These are phyloP conservation scores for Datnioides undecimradiatus DNA, from an alignment of 2,113 vertebrate genomes.

Conservation along the genomic window DNA sequence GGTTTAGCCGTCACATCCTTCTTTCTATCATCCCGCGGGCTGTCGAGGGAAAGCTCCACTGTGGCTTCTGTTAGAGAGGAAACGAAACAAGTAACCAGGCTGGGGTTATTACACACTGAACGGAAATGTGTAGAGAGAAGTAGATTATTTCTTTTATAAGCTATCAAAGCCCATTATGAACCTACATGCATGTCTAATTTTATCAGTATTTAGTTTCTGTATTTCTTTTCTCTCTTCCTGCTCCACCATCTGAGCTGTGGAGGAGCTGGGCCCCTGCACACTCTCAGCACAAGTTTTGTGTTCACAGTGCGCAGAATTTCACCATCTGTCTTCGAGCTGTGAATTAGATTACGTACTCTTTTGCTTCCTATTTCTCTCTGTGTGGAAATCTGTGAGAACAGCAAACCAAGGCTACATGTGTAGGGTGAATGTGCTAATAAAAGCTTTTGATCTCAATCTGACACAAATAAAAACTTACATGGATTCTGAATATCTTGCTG, in stretches of 20 bases:
- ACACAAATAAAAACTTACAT: not conserved
- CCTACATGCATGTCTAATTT: too few relatives aligned
- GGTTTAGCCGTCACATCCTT: slow-evolving; percentile 83
- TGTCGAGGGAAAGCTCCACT: slow-evolving; percentile 94
- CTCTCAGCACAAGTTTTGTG: too few relatives aligned
- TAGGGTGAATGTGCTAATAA: not conserved
- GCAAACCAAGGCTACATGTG: too few relatives aligned
- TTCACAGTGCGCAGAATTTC: too few relatives aligned
- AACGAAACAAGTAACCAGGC: not conserved
- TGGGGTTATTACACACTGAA: not conserved
- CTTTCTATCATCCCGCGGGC: slow-evolving; percentile 87
- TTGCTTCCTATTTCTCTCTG: too few relatives aligned
- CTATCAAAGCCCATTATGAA: too few relatives aligned
- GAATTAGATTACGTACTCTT: too few relatives aligned
- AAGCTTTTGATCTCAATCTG: not conserved
- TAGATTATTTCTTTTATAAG: not conserved
- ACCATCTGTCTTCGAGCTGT: too few relatives aligned
- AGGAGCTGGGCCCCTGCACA: not conserved
- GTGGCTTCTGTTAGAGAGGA: slow-evolving; percentile 88
- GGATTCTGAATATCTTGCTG: not conserved
- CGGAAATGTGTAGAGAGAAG: not conserved
- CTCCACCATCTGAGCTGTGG: not conserved
- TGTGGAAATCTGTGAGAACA: too few relatives aligned
- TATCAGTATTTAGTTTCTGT: too few relatives aligned
- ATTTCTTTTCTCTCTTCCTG: too few relatives aligned